Evolutionary conservation across 2,113 vertebrate genomes (phyloP).

Genomic region (Mesembrinibis cayennensis): DNA sequence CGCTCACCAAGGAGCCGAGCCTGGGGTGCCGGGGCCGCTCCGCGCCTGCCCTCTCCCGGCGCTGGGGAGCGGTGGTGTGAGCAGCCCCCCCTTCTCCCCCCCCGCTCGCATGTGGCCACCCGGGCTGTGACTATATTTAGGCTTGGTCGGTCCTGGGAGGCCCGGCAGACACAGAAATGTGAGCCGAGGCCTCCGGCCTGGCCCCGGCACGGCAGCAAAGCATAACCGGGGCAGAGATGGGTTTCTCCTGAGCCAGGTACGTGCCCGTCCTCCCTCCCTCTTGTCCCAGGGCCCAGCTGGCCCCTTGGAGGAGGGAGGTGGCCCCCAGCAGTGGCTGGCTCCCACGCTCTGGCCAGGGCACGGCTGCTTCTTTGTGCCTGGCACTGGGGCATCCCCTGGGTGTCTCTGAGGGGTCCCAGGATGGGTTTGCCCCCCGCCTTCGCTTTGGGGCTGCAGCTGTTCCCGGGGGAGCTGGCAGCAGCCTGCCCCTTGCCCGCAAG

Average conservation of each 20-base stretch:
- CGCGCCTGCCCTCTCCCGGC: not conserved
- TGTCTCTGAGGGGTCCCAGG: not conserved
- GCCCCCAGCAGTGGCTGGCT: not conserved
- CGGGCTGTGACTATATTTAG: slow-evolving; percentile 88
- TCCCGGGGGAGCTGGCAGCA: not conserved
- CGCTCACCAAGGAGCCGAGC: not conserved
- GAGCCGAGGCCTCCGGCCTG: slow-evolving; percentile 65
- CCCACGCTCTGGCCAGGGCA: not conserved
- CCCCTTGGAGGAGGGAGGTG: not conserved
- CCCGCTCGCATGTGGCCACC: slow-evolving; percentile 28
- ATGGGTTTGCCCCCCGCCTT: not conserved
- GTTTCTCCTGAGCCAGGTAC: slow-evolving; percentile 57
- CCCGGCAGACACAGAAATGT: slow-evolving; percentile 77
- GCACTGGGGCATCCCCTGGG: not conserved
- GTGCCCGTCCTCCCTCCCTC: not conserved
- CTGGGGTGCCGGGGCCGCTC: not conserved
- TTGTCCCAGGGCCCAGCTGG: not conserved
- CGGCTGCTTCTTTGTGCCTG: rapidly evolving
- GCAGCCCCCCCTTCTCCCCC: slow-evolving; percentile 25
- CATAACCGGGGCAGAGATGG: slow-evolving; percentile 4
- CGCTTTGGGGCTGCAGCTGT: not conserved
- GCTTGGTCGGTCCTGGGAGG: slow-evolving; percentile 66
- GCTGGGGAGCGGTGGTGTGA: not conserved
- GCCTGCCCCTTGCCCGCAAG: not conserved
- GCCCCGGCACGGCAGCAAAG: not conserved